Evolutionary conservation across 2,888 invertebrate genomes (phyloP), one percentile per base, ranked within the genome.

Genomic region (Tubulanus polymorphus): DNA sequence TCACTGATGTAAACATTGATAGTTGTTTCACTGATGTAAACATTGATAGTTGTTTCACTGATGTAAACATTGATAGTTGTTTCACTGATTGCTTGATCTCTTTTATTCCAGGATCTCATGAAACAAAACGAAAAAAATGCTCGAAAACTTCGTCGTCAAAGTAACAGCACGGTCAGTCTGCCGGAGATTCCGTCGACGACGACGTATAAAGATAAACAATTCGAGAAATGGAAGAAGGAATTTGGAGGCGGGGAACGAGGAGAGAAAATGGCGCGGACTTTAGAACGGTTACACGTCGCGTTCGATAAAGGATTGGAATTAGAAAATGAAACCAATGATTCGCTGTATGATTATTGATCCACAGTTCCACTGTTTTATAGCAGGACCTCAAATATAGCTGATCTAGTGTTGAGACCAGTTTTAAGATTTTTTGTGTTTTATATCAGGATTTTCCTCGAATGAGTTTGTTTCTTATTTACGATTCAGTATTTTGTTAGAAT

Each of bases 171-270:
- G 23, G 6, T 41, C 20, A 20, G 20, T 8, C 41, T 15, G 18
- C 41, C 6, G 5, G 41, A 41, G 15, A n/a, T n/a, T n/a, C n/a
- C n/a, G n/a, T n/a, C n/a, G n/a, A n/a, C n/a, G n/a, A n/a, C n/a
- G n/a, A 45, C 46, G 10, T 8, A 48, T 10, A 25, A 50, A n/a
- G 49, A 45, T 27, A 37, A 41, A 23, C 37, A 41, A 27, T 29
- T 46, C 32, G 15, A 20, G n/a, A 55, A 66, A 53, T 67, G 69
- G 65, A 61, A 59, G 46, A 61, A 65, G 48, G 65, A 65, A 48
- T 73, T 72, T 59, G 72, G 68, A 10, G 66, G 67, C 3, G 68
- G 62, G 28, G 67, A 66, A 5, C 66, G 69, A 20, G 72, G 68
- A 18, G 68, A 69, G 6, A 61, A 69, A 54, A 65, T 73, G 58